These are phyloP conservation scores for Arenaria interpres DNA, from an alignment of 2,113 vertebrate genomes.

Conservation along the genomic window DNA sequence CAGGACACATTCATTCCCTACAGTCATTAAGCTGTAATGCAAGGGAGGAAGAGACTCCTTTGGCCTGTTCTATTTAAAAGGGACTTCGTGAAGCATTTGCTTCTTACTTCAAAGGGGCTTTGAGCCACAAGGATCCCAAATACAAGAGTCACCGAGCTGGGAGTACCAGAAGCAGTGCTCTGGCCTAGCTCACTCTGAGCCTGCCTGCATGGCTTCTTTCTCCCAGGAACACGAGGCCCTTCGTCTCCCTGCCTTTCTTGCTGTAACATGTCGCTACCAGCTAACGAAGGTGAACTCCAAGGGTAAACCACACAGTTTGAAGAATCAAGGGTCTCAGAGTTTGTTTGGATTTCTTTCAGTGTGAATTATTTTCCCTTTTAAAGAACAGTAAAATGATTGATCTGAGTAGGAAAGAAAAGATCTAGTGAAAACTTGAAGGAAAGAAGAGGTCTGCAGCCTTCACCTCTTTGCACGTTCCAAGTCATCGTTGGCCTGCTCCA, in stretches of 20 bases:
- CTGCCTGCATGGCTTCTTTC: not conserved
- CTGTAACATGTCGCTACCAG: not conserved
- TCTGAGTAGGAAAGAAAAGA: not conserved
- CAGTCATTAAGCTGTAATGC: not conserved
- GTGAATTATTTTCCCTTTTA: not conserved
- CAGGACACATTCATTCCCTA: not conserved
- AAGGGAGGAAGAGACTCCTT: not conserved
- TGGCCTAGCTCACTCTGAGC: not conserved
- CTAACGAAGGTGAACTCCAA: not conserved
- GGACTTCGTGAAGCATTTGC: not conserved
- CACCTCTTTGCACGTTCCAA: slow-evolving; percentile 97
- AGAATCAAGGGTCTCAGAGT: not conserved
- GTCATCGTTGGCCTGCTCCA: slow-evolving; percentile 98
- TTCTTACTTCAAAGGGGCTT: slow-evolving; percentile 7
- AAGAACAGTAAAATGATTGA: not conserved
- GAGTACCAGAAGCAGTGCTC: not conserved
- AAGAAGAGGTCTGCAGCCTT: not conserved
- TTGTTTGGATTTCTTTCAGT: not conserved
- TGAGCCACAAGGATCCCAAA: not conserved
- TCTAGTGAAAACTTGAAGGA: not conserved
- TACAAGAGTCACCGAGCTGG: not conserved
- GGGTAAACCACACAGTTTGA: not conserved
- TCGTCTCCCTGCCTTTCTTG: not conserved
- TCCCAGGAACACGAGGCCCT: not conserved
- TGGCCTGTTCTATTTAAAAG: not conserved